Conservation (phyloP, 2,113 vertebrate genomes). For the Piliocolobus tephrosceles region DNA sequence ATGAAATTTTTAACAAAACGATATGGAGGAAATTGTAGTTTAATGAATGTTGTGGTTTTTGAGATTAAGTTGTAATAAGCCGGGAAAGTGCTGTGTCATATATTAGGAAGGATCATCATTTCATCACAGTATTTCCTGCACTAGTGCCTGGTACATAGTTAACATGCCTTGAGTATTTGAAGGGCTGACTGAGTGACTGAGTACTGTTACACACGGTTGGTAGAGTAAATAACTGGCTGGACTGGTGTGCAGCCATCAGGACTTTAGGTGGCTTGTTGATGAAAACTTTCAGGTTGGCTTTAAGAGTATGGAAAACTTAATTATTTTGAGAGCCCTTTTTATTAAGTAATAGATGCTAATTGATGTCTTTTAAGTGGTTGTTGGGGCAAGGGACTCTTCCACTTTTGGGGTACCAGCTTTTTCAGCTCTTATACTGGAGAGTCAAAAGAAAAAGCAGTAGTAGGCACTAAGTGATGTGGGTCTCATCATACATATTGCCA, state of each 20-base stretch:
- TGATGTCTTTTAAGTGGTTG: not conserved
- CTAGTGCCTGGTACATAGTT: not conserved
- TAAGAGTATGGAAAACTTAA: not conserved
- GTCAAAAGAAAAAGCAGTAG: not conserved
- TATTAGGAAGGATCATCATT: not conserved
- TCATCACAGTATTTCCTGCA: not conserved
- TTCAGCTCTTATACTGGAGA: not conserved
- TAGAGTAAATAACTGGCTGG: not conserved
- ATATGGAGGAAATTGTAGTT: not conserved
- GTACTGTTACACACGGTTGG: not conserved
- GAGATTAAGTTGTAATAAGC: not conserved
- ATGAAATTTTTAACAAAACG: slow-evolving; percentile 16
- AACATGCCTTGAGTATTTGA: not conserved
- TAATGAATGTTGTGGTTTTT: not conserved
- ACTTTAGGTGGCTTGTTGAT: not conserved
- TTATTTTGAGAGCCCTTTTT: not conserved
- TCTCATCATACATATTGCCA: not conserved
- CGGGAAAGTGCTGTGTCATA: not conserved
- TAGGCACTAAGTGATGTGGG: not conserved
- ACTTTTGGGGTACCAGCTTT: not conserved
- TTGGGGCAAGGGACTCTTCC: not conserved
- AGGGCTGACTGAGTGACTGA: not conserved
- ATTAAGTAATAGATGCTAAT: not conserved
- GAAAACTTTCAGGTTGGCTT: not conserved
- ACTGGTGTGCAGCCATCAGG: not conserved